phyloP scores from a whole-genome alignment of 1,140 invertebrate genomes.

The Magallana angulata region DNA sequence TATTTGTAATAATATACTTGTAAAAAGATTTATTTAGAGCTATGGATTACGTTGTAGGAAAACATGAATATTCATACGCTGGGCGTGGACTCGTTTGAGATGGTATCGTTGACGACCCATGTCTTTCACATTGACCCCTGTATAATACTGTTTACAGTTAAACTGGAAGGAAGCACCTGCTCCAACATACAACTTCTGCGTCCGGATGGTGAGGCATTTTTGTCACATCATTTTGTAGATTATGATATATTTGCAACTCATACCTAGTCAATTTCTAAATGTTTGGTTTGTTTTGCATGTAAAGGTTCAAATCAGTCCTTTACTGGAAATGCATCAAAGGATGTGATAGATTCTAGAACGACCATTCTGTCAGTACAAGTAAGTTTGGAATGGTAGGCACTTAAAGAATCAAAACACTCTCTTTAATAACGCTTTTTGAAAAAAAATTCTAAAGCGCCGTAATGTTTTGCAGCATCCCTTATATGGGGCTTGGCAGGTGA shows the following conservation, averaged over 20 bases:
- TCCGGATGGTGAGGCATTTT: background rate
- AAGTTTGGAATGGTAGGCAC: background rate
- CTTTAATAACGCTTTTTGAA: too few species aligned
- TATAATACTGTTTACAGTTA: background rate
- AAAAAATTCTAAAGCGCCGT: too few species aligned
- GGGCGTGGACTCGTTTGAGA: conserved; percentile 3
- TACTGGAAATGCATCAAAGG: background rate
- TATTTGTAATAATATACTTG: too few species aligned
- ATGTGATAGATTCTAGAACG: background rate
- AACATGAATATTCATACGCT: conserved; percentile 8
- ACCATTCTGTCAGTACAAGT: conserved; percentile 14
- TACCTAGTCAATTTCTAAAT: too few species aligned
- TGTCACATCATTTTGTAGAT: background rate
- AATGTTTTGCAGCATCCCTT: background rate
- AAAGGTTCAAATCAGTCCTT: background rate
- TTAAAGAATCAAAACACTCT: too few species aligned
- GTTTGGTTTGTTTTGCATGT: background rate
- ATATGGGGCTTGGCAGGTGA: background rate
- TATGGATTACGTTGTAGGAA: background rate
- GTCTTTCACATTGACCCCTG: background rate
- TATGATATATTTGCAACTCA: too few species aligned
- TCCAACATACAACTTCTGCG: background rate
- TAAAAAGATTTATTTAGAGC: too few species aligned
- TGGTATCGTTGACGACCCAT: background rate
- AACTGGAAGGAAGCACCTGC: background rate